These are phyloP conservation scores for Condylostylus longicornis DNA, from an alignment of 1,140 invertebrate species.

Conservation along the genomic window DNA sequence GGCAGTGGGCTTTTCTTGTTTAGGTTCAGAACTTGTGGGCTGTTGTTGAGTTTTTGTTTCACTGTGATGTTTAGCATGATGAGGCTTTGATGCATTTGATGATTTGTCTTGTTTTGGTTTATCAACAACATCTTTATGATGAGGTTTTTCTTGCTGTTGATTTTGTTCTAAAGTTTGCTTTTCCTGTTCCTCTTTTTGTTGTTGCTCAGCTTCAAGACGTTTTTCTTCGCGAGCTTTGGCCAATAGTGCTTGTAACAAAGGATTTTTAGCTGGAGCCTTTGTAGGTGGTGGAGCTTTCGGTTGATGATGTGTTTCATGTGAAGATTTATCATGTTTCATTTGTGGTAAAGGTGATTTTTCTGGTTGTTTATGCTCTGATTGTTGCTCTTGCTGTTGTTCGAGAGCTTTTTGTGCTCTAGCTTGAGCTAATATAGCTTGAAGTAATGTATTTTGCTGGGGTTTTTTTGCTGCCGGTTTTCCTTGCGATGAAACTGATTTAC, in stretches of 20 bases:
- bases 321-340: neutral
- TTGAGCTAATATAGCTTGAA: neutral
- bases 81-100: too few relatives aligned
- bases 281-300: neutral
- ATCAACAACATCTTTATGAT: too few relatives aligned
- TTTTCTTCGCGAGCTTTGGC: too few relatives aligned
- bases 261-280: too few relatives aligned
- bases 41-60: neutral
- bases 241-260: too few relatives aligned
- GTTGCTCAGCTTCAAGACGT: too few relatives aligned
- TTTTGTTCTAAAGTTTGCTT: too few relatives aligned
- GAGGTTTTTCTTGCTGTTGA: too few relatives aligned
- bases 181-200: too few relatives aligned
- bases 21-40: neutral
- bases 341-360: neutral
- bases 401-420: neutral
- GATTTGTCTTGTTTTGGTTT: too few relatives aligned
- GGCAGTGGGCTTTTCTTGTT: constrained; percentile 4
- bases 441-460: neutral
- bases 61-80: too few relatives aligned
- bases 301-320: neutral
- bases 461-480: constrained; percentile 6
- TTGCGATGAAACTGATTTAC: constrained; percentile 17
- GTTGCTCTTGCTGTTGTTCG: neutral
- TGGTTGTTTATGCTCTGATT: neutral